Evolutionary conservation across 2,888 invertebrate species (phyloP), one percentile per base, ranked within the genome.

Genomic region (Heterodera filipjevi): DNA sequence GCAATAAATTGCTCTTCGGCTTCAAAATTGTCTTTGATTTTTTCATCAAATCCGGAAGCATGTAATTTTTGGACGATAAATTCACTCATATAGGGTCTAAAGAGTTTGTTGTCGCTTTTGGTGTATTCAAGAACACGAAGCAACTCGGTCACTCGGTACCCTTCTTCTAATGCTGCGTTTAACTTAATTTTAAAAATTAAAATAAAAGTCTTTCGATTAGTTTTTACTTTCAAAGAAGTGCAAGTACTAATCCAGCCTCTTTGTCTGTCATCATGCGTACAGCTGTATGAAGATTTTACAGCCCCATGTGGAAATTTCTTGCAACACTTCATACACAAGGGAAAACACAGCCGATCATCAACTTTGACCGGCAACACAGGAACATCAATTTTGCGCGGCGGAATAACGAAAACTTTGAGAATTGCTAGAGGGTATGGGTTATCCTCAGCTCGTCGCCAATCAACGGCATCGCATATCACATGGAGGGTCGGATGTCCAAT

Each of bases 1-100:
- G 59, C 59, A 27, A 59, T 59, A n/a, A 59, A 59, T 59, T 59
- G 59, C 27, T 59, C 59, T n/a, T 59, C 59, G 8, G 59, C 59
- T 8, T 59, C 59, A 27, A 27, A 27, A 27, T 59, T 27, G 3
- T 27, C 59, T 1, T 6, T 19, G 27, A 59, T 59, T 59, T 27
- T n/a, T 1, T 59, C 59, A 59, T 59, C 59, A 59, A 59, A 59
- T 12, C 59, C 59, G 0, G 59, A 59, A 3, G 59, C 59, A n/a
- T 59, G 59, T 27, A 59, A 6, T 27, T 59, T 59, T n/a, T 59
- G n/a, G 3, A 8, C 59, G 8, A 59, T 27, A 27, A 59, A 59
- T 59, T 59, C 59, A 27, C 59, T 59, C 8, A 59, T 59, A 27
- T 59, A 59, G 6, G 59, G 59, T 3, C 59, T n/a, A 59, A 59